Evolutionary conservation across 2,113 vertebrate genomes (phyloP).

Genomic region (Nibea coibor): DNA sequence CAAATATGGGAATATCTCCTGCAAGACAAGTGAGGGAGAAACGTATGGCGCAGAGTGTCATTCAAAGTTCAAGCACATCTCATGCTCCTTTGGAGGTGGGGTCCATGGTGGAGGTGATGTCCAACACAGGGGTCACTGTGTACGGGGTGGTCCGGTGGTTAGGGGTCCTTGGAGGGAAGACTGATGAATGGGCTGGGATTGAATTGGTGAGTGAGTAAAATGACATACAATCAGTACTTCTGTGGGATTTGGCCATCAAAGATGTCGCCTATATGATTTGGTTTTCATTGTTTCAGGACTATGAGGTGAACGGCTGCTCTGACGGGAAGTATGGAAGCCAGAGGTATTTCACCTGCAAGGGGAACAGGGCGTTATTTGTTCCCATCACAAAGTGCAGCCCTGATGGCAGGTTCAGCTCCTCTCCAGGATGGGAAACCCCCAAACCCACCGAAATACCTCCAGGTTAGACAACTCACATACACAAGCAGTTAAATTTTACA

Average conservation of each 20-base stretch:
- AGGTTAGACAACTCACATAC: constrained; percentile 59
- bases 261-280: not conserved
- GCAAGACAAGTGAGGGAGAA: constrained; percentile 1
- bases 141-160: constrained; percentile 84
- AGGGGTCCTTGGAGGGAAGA: constrained; percentile 74
- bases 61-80: not conserved
- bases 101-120: constrained; percentile 81
- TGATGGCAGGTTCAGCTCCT: constrained; percentile 76
- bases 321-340: constrained; percentile 73
- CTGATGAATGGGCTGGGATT: constrained; percentile 77
- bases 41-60: not conserved
- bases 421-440: constrained; percentile 13
- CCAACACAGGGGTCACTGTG: constrained; percentile 68
- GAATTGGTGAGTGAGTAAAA: constrained; percentile 78
- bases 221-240: not conserved
- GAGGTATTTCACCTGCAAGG: constrained; percentile 81
- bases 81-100: constrained; percentile 75
- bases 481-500: not conserved
- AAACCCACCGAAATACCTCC: constrained; percentile 25
- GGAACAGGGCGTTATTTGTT: constrained; percentile 79
- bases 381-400: constrained; percentile 78
- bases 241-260: not conserved
- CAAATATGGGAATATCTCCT: constrained; percentile 30
- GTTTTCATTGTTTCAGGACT: constrained; percentile 72
- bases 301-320: constrained; percentile 72